These are phyloP conservation scores for Butorides virescens DNA, from an alignment of 2,113 vertebrate genomes.

Conservation along the genomic window DNA sequence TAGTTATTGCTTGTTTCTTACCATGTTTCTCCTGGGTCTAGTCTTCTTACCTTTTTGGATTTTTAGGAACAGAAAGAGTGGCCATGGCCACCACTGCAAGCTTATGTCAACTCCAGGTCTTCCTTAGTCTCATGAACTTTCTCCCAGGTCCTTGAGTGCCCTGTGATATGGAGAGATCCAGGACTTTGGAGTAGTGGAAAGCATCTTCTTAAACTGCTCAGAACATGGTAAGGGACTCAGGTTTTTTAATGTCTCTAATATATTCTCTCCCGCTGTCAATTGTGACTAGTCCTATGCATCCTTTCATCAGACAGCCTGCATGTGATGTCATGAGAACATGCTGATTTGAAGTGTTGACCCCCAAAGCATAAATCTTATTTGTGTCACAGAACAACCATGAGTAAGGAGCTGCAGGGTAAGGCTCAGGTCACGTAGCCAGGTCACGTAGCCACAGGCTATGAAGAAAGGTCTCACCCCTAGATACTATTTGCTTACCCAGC, in stretches of 20 bases:
- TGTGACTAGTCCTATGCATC: not conserved
- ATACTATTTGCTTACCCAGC: constrained; percentile 24
- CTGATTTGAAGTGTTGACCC: constrained; percentile 35
- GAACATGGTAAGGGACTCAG: not conserved
- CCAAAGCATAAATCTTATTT: constrained; percentile 49
- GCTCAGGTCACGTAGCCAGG: constrained; percentile 43
- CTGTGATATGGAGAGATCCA: not conserved
- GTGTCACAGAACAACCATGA: constrained; percentile 37
- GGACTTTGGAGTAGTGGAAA: not conserved
- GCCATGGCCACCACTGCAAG: not conserved
- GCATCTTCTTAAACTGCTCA: not conserved
- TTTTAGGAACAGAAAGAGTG: not conserved
- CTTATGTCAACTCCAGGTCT: not conserved
- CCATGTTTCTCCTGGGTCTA: not conserved
- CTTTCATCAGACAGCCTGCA: constrained; percentile 24
- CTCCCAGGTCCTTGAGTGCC: not conserved
- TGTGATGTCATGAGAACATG: constrained; percentile 24
- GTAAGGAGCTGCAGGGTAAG: constrained; percentile 33
- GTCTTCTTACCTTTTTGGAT: not conserved
- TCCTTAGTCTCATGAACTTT: not conserved
- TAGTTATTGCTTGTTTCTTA: not conserved
- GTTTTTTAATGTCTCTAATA: not conserved
- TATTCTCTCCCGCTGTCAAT: not conserved
- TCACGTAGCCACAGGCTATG: constrained; percentile 32
- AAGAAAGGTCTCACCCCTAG: constrained; percentile 39